These are phyloP conservation scores for Artemia sinica DNA, from an alignment of 2,888 invertebrate species.

Conservation along the genomic window DNA sequence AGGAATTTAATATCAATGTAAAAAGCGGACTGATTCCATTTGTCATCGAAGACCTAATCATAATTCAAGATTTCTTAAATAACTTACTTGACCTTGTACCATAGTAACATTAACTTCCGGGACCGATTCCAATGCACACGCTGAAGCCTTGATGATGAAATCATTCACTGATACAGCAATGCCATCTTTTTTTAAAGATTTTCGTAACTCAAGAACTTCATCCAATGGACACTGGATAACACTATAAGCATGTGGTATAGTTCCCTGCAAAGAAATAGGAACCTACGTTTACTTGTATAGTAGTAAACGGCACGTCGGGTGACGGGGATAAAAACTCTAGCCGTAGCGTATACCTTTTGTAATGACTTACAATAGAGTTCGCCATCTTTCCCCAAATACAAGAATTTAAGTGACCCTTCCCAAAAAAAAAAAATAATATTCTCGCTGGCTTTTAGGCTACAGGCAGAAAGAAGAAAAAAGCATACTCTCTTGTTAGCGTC, in stretches of 20 bases:
- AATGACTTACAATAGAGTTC: too few species aligned
- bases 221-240: conserved; percentile 39
- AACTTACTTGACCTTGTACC: background rate
- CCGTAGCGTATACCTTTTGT: too few species aligned
- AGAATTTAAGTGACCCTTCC: too few species aligned
- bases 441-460: too few species aligned
- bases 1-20: background rate
- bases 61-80: background rate
- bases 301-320: too few species aligned
- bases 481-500: too few species aligned
- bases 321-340: too few species aligned
- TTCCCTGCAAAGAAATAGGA: conserved; percentile 34
- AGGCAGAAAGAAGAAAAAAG: too few species aligned
- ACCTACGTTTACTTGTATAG: too few species aligned
- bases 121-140: conserved; percentile 39
- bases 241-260: conserved; percentile 48
- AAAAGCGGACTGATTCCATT: background rate
- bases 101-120: conserved; percentile 34
- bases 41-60: background rate
- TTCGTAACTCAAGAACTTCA: conserved; percentile 36
- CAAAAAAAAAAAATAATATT: too few species aligned
- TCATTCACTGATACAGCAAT: conserved; percentile 46
- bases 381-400: too few species aligned
- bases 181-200: conserved; percentile 37
- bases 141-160: conserved; percentile 45